Base-by-base conservation (phyloP, 2,113 vertebrate species). In the Tachysurus vachellii region DNA sequence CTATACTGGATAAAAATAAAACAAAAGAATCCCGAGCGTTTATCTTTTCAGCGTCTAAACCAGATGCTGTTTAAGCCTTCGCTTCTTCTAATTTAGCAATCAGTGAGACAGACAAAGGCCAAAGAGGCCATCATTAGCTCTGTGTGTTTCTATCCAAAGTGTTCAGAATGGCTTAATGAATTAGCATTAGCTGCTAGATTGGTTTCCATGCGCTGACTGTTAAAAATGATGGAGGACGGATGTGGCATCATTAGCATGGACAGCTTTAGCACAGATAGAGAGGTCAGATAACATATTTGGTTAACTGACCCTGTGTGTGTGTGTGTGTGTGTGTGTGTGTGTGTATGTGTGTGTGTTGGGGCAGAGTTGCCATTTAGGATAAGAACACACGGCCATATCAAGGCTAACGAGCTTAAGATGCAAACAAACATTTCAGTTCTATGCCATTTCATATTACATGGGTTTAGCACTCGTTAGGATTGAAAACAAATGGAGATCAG, bases 141-240 rank as follows among this genome's bases (percentile, higher is more conserved):
- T 83, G 75, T 80, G 80, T 83, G 42, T 83, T 90, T 70, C 50
- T 23, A 84, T 50, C 64, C 73, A 83, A 56, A 82, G 77, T 71
- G 85, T 80, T 86, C 71, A 79, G 73, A 89, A 80, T 75, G 61
- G 62, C 36, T 31, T 44, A 59, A 73, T 50, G 66, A 73, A 82
- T 82, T 86, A 71, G 85, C 79, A 88, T 88, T 83, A 64, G 80
- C 84, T 21, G 57, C 66, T 73, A 90, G 84, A 73, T 88, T 79
- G 54, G 84, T 64, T 86, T 84, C 71, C 76, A 90, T 70, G 75
- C 5, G 82, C 31, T 26, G 56, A 54, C 70, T 62, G 31, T 86
- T 86, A 80, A 57, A 82, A 86, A 68, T 80, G 56, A 89, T 21
- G 56, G 61, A 56, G 10, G 50, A 75, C 50, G 62, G 56, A 83